Base-by-base conservation (phyloP, 2,797 vertebrate genomes). In the Meda fulgida region DNA sequence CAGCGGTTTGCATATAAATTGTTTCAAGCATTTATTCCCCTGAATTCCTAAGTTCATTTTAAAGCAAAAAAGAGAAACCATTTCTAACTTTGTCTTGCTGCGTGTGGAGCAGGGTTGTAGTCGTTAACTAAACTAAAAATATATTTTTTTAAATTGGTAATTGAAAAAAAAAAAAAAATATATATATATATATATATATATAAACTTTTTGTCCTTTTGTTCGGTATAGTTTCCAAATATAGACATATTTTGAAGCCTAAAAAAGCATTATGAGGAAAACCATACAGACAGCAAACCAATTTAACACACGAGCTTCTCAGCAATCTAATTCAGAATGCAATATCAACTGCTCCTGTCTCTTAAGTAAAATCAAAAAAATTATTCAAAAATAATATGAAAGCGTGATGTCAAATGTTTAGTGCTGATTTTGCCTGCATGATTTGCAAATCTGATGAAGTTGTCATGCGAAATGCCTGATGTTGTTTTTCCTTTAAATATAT, bases 41-140 rank as follows among this genome's bases (percentile, higher is more conserved):
- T 38, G 1, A 80, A 70, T 67, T 67, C 5, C 19, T 10, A 13
- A 23, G 11, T 8, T 34, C 0, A 19, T 18, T 70, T 70, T 71
- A 7, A 53, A n/a, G 31, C 21, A 53, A 69, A n/a, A 67, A 16
- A 51, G 19, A 31, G 10, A 13, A 79, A 38, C 7, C 53, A 5
- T 58, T 55, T 40, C 8, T 51, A 75, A 53, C 31, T 77, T 19
- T 77, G 55, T 78, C 9, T 78, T 65, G 38, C 9, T 78, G 58
- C 65, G 26, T 65, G 76, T 21, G n/a, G n/a, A 7, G 16, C 2
- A 40, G 34, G 26, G 18, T 21, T 48, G 46, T 26, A n/a, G n/a
- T 18, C 14, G 16, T 46, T 46, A 18, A n/a, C 21, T 67, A 10
- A 21, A 38, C 23, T 69, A 38, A 36, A 69, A 40, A 5, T 5